Conservation (phyloP, 2,113 vertebrate genomes). For the Nannobrachium achirus region DNA sequence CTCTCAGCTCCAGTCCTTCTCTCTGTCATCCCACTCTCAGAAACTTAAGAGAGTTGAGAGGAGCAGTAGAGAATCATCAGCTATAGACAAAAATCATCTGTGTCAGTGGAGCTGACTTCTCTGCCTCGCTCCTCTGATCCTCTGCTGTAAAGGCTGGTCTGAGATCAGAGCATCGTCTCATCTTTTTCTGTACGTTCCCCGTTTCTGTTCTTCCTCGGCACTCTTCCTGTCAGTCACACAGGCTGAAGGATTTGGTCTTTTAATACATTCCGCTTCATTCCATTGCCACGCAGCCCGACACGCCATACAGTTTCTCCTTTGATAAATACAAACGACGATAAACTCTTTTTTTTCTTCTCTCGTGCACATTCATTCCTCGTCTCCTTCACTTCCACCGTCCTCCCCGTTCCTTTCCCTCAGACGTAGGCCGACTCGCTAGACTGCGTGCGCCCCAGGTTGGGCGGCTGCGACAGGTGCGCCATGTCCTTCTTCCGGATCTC, state of each 20-base stretch:
- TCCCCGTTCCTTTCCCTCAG: constrained; percentile 62
- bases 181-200: constrained; percentile 9
- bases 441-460: constrained; percentile 85
- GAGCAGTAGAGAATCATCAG: constrained; percentile 35
- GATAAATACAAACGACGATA: constrained; percentile 54
- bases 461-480: constrained; percentile 76
- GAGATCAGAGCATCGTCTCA: constrained; percentile 21
- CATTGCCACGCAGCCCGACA: constrained; percentile 31
- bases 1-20: neutral
- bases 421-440: constrained; percentile 89
- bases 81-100: constrained; percentile 46
- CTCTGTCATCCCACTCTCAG: too few species aligned
- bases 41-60: constrained; percentile 33
- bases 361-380: constrained; percentile 42
- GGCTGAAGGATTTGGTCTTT: constrained; percentile 29
- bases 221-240: constrained; percentile 1
- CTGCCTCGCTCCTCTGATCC: constrained; percentile 11
- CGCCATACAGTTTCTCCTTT: constrained; percentile 22
- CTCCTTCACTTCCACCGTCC: neutral
- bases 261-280: constrained; percentile 58
- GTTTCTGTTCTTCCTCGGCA: constrained; percentile 15
- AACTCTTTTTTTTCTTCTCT: constrained; percentile 19
- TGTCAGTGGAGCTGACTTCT: constrained; percentile 56
- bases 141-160: neutral
- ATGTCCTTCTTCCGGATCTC: constrained; percentile 84